phyloP scores from a whole-genome alignment of 2,113 vertebrate genomes.

The Jaculus jaculus region DNA sequence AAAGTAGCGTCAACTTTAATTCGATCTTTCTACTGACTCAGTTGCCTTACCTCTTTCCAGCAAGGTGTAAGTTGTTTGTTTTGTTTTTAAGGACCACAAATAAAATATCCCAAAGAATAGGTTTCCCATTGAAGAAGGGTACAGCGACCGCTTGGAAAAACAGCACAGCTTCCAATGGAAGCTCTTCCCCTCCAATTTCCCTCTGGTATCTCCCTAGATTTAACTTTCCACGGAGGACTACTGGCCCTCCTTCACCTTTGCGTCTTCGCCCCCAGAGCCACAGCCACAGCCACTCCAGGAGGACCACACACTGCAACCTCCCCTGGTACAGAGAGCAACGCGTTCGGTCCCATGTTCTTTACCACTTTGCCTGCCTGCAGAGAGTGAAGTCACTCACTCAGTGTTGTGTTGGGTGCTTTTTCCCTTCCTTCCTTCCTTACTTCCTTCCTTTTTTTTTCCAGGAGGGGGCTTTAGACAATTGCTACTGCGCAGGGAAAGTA shows the following conservation, averaged over 20 bases:
- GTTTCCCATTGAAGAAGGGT: not conserved
- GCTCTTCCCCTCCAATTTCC: not conserved
- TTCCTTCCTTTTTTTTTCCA: not conserved
- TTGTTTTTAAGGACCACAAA: not conserved
- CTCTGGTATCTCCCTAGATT: not conserved
- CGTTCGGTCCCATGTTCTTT: not conserved
- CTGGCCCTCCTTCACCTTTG: not conserved
- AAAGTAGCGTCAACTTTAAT: constrained; percentile 50
- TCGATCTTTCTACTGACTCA: constrained; percentile 4
- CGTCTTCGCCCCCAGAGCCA: accelerated
- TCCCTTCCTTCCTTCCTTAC: not conserved
- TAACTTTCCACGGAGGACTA: not conserved
- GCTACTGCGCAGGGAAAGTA: not conserved
- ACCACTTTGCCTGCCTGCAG: not conserved
- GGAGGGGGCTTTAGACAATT: not conserved
- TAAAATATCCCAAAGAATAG: constrained; percentile 7
- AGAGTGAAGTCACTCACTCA: not conserved
- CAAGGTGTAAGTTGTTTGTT: not conserved
- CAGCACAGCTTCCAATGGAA: not conserved
- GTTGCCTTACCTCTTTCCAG: constrained; percentile 33
- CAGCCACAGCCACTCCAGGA: accelerated
- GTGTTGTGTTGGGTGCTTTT: not conserved
- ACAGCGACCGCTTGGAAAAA: not conserved
- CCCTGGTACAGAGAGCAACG: not conserved
- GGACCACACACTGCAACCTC: too few relatives aligned